Evolutionary conservation across 1,140 invertebrate genomes (phyloP).

Genomic region (Acyrthosiphon pisum): DNA sequence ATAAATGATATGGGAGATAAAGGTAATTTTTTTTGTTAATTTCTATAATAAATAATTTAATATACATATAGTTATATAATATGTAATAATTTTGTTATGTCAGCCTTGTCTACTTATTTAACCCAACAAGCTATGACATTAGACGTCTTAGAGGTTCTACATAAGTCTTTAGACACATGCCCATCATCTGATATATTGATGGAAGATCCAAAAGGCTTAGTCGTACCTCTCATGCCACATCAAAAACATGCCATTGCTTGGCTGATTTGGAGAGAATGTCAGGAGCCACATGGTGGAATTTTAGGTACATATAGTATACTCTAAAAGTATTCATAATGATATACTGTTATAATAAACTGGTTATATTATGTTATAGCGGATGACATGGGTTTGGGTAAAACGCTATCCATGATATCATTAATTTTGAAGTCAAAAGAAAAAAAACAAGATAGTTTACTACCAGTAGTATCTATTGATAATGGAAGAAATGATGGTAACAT

Average conservation of each 20-base stretch:
- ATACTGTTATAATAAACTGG: background rate
- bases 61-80: background rate
- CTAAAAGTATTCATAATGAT: background rate
- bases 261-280: slow-evolving; percentile 86
- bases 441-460: background rate
- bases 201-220: slow-evolving; percentile 71
- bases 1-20: background rate
- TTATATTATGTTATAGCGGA: slow-evolving; percentile 71
- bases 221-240: slow-evolving; percentile 79
- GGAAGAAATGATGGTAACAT: background rate
- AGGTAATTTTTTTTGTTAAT: background rate
- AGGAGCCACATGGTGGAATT: slow-evolving; percentile 82
- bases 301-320: slow-evolving; percentile 64
- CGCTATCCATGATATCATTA: slow-evolving; percentile 88
- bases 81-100: slow-evolving; percentile 5
- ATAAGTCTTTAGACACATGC: slow-evolving; percentile 73
- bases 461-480: background rate
- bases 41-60: background rate
- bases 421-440: slow-evolving; percentile 67
- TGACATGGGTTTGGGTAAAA: slow-evolving; percentile 96
- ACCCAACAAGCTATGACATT: slow-evolving; percentile 72
- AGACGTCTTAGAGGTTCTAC: slow-evolving; percentile 76
- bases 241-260: slow-evolving; percentile 87
- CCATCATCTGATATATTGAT: slow-evolving; percentile 70
- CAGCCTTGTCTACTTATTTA: slow-evolving; percentile 69